Evolutionary conservation across 2,113 vertebrate species (phyloP).

Genomic region (Natator depressus): DNA sequence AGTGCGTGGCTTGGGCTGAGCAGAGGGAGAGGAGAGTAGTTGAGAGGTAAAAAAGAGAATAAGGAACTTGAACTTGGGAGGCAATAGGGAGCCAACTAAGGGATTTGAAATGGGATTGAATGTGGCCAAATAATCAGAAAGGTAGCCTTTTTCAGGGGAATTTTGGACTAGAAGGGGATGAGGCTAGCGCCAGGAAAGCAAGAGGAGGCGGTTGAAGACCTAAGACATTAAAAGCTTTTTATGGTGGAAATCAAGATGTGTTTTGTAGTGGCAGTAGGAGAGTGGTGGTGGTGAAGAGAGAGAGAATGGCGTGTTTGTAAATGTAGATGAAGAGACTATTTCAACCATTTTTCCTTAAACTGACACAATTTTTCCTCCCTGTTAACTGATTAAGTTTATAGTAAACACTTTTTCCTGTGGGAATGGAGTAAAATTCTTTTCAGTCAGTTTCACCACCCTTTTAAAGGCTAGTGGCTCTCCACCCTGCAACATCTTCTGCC

Average conservation of each 20-base stretch:
- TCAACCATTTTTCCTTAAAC: background rate
- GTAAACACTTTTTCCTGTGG: too few species aligned
- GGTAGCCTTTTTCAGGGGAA: background rate
- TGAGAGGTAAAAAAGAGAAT: background rate
- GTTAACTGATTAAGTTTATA: too few species aligned
- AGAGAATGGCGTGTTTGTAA: background rate
- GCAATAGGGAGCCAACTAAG: background rate
- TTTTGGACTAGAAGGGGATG: background rate
- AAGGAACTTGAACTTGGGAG: background rate
- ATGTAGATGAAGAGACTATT: background rate
- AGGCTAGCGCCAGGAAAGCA: background rate
- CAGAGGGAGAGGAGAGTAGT: background rate
- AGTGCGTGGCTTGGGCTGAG: background rate
- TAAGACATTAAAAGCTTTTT: too few species aligned
- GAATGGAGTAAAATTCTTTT: background rate
- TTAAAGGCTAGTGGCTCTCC: conserved; percentile 25
- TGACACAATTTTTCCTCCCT: background rate
- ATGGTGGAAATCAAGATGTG: background rate
- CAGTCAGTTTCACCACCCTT: conserved; percentile 19
- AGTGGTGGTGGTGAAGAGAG: background rate
- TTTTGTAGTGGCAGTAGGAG: background rate
- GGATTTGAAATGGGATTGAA: background rate
- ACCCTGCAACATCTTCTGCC: background rate
- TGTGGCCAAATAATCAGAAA: background rate
- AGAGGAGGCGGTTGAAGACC: background rate